Base-by-base conservation (phyloP, 2,113 vertebrate species). In the Charadrius vociferus region DNA sequence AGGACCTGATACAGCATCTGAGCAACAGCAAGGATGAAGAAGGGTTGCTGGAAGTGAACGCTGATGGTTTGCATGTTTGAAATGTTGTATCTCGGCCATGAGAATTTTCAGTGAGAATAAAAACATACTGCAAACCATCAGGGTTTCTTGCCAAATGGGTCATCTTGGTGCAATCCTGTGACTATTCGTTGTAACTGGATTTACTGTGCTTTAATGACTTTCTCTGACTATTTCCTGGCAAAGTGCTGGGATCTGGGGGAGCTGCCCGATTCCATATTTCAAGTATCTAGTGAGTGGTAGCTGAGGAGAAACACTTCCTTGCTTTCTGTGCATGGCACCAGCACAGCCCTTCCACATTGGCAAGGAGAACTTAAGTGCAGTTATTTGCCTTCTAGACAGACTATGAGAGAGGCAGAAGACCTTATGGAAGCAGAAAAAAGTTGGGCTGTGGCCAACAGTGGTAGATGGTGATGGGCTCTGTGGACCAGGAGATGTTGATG, bases 131-230 rank as follows among this genome's bases (percentile, higher is more conserved):
- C 53, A 95, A 72, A 90, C 34, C 45, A 14, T 58, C 0, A 1
- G 30, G 4, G 8, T 83, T 94, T 92, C 63, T 73, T 94, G 92
- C 79, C 88, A 86, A 78, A 55, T 1, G 4, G 59, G 58, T 92
- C 41, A 17, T 90, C 41, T 74, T 80, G 20, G 2, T 68, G 72
- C n/a, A 74, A 32, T 70, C 41, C 61, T 58, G 63, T 68, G 67
- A 24, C 72, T 88, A 0, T 53, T 90, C 13, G 3, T 12, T 81
- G 41, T 62, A 79, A 36, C 65, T 72, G 83, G 41, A 49, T 91
- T 94, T 92, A 39, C 50, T 92, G 45, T 70, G 63, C 59, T 95
- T 86, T 79, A 74, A 86, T 86, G 78, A 63, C 50, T 78, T 94
- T 80, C 45, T 95, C 61, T 59, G 63, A 62, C 53, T 37, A 4